phyloP scores from a whole-genome alignment of 2,113 vertebrate species.

The Phrynocephalus versicolor region DNA sequence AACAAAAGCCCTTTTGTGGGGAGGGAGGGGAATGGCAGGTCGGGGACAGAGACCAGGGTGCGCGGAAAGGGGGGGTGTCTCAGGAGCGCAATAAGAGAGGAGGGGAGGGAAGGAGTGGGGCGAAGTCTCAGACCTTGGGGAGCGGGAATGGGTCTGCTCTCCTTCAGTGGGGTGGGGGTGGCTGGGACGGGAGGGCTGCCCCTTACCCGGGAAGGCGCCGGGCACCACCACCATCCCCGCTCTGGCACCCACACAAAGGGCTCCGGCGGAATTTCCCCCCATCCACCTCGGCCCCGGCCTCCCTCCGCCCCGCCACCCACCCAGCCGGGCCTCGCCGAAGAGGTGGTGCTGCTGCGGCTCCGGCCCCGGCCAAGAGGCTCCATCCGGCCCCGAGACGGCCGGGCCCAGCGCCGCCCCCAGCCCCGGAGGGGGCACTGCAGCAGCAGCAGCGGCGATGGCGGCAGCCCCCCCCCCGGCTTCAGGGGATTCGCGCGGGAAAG shows the following conservation, averaged over 20 bases:
- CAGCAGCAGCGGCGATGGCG: neutral
- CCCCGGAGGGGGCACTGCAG: constrained; percentile 20
- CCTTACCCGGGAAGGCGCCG: neutral
- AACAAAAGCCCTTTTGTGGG: neutral
- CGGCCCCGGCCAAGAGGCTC: neutral
- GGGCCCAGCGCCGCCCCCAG: constrained; percentile 2
- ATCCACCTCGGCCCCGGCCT: neutral
- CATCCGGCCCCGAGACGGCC: constrained; percentile 18
- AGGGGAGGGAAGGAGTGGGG: neutral
- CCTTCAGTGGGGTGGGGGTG: constrained; percentile 23
- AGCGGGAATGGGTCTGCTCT: neutral
- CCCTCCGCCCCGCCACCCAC: neutral
- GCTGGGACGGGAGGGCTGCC: neutral
- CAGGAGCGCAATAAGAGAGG: neutral
- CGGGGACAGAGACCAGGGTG: neutral
- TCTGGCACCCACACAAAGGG: constrained; percentile 24
- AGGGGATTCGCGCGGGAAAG: neutral
- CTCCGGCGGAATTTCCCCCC: neutral
- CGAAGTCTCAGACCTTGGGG: neutral
- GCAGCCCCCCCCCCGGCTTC: neutral
- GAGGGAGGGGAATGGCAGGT: neutral
- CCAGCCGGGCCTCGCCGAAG: constrained; percentile 15
- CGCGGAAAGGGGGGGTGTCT: neutral
- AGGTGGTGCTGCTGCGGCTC: neutral
- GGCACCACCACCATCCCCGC: neutral